These are phyloP conservation scores for Pluvialis apricaria DNA, from an alignment of 2,113 vertebrate genomes.

Conservation along the genomic window DNA sequence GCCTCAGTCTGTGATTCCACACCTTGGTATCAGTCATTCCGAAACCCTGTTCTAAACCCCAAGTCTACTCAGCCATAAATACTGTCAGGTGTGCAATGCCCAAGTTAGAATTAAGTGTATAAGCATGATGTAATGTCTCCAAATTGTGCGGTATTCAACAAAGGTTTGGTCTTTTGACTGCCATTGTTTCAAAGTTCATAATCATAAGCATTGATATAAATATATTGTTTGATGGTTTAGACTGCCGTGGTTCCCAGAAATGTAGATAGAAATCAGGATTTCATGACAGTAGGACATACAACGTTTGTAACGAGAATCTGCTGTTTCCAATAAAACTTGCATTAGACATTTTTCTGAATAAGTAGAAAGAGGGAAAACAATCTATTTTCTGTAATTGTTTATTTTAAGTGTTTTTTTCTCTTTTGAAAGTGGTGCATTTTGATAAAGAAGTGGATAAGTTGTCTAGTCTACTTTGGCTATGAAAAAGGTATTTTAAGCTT, in stretches of 20 bases:
- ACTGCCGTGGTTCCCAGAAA: not conserved
- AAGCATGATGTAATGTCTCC: not conserved
- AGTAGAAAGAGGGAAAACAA: not conserved
- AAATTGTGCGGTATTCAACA: not conserved
- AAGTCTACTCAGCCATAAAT: not conserved
- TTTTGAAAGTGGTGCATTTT: not conserved
- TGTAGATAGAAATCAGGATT: not conserved
- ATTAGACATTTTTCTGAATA: not conserved
- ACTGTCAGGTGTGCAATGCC: not conserved
- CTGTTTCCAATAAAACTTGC: not conserved
- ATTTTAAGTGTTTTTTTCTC: not conserved
- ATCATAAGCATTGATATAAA: not conserved
- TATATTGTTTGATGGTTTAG: not conserved
- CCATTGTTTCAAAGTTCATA: not conserved
- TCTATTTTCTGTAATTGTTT: not conserved
- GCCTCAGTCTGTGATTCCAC: not conserved
- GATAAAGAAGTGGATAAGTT: not conserved
- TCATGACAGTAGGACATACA: not conserved
- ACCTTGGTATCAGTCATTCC: not conserved
- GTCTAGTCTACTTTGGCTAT: not conserved
- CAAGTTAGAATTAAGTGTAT: not conserved
- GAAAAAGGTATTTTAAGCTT: not conserved
- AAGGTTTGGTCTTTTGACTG: not conserved
- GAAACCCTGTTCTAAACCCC: not conserved
- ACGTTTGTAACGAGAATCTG: not conserved